Conservation (phyloP, 2,797 vertebrate genomes). For the Oophaga sylvatica region DNA sequence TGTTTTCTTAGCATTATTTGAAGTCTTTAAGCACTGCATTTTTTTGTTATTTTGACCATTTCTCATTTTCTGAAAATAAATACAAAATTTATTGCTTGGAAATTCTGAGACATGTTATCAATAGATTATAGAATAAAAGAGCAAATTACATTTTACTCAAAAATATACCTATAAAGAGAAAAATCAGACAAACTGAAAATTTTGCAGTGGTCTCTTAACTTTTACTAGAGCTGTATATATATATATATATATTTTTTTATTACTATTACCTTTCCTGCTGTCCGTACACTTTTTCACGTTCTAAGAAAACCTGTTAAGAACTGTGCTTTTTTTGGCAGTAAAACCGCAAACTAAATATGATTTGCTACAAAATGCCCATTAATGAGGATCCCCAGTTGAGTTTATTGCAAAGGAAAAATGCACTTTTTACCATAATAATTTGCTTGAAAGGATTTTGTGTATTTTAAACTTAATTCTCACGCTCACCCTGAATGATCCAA, state of each 20-base stretch:
- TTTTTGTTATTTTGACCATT: no score
- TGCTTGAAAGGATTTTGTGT: constrained; percentile 62
- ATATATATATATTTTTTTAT: background rate
- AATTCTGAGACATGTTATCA: no score
- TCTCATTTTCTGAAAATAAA: no score
- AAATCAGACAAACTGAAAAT: no score
- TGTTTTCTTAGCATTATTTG: no score
- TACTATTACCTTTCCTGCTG: background rate
- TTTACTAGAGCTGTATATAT: no score
- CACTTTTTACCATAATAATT: constrained; percentile 23
- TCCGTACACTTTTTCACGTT: constrained; percentile 10
- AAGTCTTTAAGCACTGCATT: no score
- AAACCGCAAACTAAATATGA: constrained; percentile 35
- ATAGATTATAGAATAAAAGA: no score
- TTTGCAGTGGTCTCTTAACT: no score
- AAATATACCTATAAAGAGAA: no score
- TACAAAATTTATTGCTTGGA: no score
- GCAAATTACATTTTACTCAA: no score
- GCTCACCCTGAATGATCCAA: constrained; percentile 57
- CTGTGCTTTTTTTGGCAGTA: constrained; percentile 29
- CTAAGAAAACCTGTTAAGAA: constrained; percentile 19
- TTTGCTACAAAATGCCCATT: constrained; percentile 42
- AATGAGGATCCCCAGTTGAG: constrained; percentile 44
- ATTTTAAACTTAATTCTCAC: constrained; percentile 37
- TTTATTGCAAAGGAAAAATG: constrained; percentile 39